Percentiles rank a stretch among this genome's conserved stretches.
Conservation (phyloP, 2,797 vertebrate genomes). For the Borostomias antarcticus region DNA sequence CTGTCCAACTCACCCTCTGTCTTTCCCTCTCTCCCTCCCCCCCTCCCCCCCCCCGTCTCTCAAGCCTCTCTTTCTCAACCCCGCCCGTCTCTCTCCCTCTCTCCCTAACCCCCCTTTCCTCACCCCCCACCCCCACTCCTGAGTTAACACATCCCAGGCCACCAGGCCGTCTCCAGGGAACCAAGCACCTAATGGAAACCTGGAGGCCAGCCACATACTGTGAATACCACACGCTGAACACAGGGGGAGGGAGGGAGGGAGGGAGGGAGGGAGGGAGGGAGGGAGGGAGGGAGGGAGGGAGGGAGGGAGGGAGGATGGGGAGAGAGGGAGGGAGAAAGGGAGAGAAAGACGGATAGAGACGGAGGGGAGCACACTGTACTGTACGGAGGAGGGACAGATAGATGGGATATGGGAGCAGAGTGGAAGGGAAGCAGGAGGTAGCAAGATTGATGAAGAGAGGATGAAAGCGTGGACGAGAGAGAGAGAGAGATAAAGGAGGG, state of each 20-base stretch:
- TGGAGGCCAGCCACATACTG: conserved; percentile 69
- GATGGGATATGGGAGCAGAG: conserved; percentile 8
- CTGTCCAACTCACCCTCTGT: too few relatives aligned
- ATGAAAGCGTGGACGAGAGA: background rate
- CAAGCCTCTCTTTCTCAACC: conserved; percentile 13
- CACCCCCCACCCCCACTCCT: conserved; percentile 22
- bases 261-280: background rate
- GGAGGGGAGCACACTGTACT: background rate
- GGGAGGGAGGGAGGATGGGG: conserved; percentile 18
- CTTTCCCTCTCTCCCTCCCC: too few relatives aligned
- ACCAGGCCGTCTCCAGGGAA: conserved; percentile 68
- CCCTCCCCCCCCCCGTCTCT: conserved; percentile 39
- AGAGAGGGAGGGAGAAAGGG: conserved; percentile 24
- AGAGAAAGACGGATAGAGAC: background rate
- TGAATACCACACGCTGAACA: conserved; percentile 64
- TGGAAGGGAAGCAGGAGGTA: conserved; percentile 28
- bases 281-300: background rate
- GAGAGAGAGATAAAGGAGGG: background rate
- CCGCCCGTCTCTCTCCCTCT: conserved; percentile 41
- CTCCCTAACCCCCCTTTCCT: conserved; percentile 17
- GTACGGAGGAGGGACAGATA: background rate
- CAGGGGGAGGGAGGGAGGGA: background rate
- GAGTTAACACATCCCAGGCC: conserved; percentile 73
- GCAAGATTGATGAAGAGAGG: conserved; percentile 21
- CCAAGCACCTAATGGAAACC: conserved; percentile 72